Evolutionary conservation across 2,113 vertebrate species (phyloP).

Genomic region (Eretmodus cyanostictus): DNA sequence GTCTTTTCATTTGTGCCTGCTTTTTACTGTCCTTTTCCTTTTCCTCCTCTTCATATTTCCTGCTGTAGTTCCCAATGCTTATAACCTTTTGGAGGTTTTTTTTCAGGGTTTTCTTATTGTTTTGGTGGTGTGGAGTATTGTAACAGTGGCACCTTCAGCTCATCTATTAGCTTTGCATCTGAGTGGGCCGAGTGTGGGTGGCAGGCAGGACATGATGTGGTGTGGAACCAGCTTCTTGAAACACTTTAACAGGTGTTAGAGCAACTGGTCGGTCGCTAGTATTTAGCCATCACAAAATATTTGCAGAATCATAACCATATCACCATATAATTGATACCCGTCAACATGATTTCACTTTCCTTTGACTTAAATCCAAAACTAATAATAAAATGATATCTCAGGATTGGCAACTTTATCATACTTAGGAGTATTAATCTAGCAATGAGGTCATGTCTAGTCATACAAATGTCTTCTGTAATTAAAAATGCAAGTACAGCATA

Average conservation of each 20-base stretch:
- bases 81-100: accelerated
- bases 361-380: neutral
- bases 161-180: neutral
- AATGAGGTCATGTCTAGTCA: neutral
- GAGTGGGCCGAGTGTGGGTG: accelerated
- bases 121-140: neutral
- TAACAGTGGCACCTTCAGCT: neutral
- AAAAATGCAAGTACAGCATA: accelerated
- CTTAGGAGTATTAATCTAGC: neutral
- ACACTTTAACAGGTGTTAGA: neutral
- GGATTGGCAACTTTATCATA: neutral
- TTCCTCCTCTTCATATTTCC: neutral
- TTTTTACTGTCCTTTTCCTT: neutral
- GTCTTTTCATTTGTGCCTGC: neutral
- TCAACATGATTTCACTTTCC: neutral
- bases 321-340: neutral
- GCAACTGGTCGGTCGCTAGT: neutral
- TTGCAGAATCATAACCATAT: accelerated
- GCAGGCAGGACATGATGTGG: neutral
- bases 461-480: neutral
- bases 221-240: neutral
- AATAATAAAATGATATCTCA: neutral
- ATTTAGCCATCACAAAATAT: neutral
- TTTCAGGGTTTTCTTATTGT: accelerated
- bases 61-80: accelerated